phyloP scores from a whole-genome alignment of 30 jellyfish, hydroid and myxozoan species.

The Cassiopea andromeda region DNA sequence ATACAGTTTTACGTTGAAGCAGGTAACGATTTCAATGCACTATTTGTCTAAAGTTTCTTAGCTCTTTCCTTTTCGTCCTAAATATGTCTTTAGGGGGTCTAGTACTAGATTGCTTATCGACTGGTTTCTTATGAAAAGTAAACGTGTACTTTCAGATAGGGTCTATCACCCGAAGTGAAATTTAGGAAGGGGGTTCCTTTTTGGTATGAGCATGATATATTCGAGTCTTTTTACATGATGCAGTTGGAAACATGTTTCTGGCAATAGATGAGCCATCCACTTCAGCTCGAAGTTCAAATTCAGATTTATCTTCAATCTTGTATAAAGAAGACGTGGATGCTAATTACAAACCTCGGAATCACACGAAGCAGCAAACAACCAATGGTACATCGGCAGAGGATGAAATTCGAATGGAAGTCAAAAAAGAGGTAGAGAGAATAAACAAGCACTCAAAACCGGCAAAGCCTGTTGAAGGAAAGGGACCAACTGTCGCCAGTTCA shows the following conservation, averaged over 20 bases:
- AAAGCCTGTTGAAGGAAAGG: conserved; percentile 57
- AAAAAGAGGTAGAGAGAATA: conserved; percentile 62
- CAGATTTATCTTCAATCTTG: conserved; percentile 44
- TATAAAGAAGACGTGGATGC: conserved; percentile 45
- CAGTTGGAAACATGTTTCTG: conserved; percentile 75
- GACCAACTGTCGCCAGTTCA: conserved; percentile 46
- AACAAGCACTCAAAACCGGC: conserved; percentile 65
- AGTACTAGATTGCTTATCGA: no score
- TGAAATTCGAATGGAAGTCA: conserved; percentile 58
- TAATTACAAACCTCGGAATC: not conserved
- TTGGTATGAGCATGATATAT: not conserved
- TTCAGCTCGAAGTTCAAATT: conserved; percentile 15
- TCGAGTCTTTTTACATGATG: not conserved
- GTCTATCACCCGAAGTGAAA: not conserved
- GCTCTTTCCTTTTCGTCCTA: no score
- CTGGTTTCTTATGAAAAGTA: no score
- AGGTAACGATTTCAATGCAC: no score
- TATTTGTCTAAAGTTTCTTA: no score
- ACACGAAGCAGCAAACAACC: conserved; percentile 29
- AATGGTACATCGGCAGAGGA: conserved; percentile 39
- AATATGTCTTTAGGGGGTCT: no score
- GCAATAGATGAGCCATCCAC: conserved; percentile 63
- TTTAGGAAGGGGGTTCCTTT: not conserved
- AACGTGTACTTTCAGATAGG: not conserved
- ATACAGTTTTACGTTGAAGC: no score